Evolutionary conservation across 2,888 invertebrate species (phyloP).

Genomic region (Epirrhoe alternata): DNA sequence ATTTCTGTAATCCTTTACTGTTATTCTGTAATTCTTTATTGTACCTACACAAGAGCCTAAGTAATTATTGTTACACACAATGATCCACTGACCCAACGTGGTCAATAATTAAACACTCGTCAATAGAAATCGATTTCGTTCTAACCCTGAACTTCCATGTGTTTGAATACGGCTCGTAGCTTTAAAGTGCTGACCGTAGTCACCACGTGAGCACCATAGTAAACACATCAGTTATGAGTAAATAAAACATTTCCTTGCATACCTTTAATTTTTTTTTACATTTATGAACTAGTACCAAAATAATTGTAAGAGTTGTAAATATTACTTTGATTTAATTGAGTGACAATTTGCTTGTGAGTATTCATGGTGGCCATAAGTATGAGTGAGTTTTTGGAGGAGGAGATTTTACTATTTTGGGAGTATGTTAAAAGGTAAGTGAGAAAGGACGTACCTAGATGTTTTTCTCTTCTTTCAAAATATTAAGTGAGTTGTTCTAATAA

Average conservation of each 20-base stretch:
- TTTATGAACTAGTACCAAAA: background rate
- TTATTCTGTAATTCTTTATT: background rate
- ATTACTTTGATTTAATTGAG: background rate
- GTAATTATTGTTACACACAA: background rate
- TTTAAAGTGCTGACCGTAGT: constrained; percentile 54
- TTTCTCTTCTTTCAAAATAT: background rate
- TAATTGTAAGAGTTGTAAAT: background rate
- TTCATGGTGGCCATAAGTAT: constrained; percentile 50
- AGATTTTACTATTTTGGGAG: constrained; percentile 78
- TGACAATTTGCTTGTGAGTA: background rate
- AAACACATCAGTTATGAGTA: constrained; percentile 14
- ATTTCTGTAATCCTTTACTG: too few relatives aligned
- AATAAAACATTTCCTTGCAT: background rate
- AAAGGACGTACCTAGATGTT: background rate
- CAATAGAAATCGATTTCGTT: constrained; percentile 72
- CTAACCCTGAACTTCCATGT: constrained; percentile 72
- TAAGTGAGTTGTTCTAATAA: too few relatives aligned
- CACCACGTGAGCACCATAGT: constrained; percentile 51
- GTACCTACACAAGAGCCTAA: background rate
- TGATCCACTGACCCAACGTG: constrained; percentile 1
- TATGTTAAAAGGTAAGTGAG: constrained; percentile 74
- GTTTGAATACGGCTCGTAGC: constrained; percentile 54
- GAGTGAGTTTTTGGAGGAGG: constrained; percentile 68
- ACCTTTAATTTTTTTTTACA: background rate
- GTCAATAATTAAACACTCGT: constrained; percentile 48